Conservation (phyloP, 2,113 vertebrate species). For the Eleginops maclovinus region DNA sequence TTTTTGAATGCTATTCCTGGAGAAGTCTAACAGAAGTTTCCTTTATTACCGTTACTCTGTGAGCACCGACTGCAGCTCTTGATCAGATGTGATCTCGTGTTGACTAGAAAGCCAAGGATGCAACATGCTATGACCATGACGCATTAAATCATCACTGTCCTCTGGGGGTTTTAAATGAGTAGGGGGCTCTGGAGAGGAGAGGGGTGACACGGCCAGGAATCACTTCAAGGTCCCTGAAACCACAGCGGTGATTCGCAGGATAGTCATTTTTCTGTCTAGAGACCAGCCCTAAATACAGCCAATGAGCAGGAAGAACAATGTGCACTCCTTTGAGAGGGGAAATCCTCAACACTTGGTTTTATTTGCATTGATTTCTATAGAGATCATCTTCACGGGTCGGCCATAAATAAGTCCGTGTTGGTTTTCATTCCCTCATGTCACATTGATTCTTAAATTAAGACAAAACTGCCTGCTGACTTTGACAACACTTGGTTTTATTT, state of each 20-base stretch:
- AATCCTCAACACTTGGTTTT: neutral
- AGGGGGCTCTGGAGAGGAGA: slow-evolving; percentile 29
- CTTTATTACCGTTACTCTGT: neutral
- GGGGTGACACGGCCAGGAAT: slow-evolving; percentile 49
- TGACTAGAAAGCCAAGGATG: neutral
- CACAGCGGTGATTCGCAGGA: slow-evolving; percentile 54
- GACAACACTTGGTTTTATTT: too few species aligned
- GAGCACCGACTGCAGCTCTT: slow-evolving; percentile 9
- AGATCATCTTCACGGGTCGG: too few species aligned
- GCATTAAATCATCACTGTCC: slow-evolving; percentile 29
- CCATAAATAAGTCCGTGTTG: too few species aligned
- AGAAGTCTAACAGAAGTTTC: slow-evolving; percentile 6
- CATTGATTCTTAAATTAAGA: too few species aligned
- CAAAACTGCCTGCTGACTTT: too few species aligned
- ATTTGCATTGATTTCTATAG: neutral
- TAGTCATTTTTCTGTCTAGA: slow-evolving; percentile 62
- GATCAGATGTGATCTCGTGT: slow-evolving; percentile 8
- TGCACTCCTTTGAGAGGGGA: slow-evolving; percentile 16
- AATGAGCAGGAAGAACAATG: slow-evolving; percentile 33
- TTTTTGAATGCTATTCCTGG: slow-evolving; percentile 3
- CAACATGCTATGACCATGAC: slow-evolving; percentile 11
- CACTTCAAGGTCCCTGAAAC: slow-evolving; percentile 62
- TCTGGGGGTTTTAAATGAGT: slow-evolving; percentile 51
- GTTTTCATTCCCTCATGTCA: too few species aligned
- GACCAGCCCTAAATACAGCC: slow-evolving; percentile 67